These are phyloP conservation scores for Drosophila nr. perissopoda DNA, from an alignment of 2,888 invertebrate species.

Conservation along the genomic window DNA sequence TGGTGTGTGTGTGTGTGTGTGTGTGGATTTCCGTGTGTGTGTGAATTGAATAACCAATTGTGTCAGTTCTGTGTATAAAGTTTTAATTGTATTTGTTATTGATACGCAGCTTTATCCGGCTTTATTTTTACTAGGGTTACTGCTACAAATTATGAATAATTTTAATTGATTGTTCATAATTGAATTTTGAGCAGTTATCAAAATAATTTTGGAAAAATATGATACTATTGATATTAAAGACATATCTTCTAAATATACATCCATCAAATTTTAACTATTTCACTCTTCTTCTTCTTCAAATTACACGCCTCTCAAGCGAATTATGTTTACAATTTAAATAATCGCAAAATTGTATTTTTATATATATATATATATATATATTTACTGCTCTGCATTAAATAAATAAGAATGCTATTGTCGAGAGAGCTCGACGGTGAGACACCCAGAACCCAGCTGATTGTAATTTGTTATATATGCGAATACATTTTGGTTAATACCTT, in stretches of 20 bases:
- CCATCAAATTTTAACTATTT: neutral
- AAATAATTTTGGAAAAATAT: neutral
- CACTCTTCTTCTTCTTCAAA: neutral
- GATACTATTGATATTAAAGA: neutral
- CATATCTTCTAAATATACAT: neutral
- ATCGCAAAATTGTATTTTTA: neutral
- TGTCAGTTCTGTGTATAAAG: conserved; percentile 10
- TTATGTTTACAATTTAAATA: neutral
- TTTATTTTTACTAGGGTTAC: neutral
- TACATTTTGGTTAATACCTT: neutral
- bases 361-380: neutral
- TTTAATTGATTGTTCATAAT: neutral
- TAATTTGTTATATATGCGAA: neutral
- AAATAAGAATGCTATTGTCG: neutral
- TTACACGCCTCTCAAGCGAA: neutral
- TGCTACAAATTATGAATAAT: neutral
- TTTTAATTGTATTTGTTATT: conserved; percentile 17
- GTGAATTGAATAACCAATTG: conserved; percentile 53
- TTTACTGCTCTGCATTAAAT: too few species aligned
- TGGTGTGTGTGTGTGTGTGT: conserved; percentile 4
- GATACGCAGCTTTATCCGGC: conserved; percentile 9
- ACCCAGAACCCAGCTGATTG: neutral
- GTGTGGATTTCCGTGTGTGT: conserved; percentile 12
- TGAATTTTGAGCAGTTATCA: neutral
- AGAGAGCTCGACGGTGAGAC: neutral